Evolutionary conservation across 2,888 invertebrate genomes (phyloP).

Genomic region (Heliothis peltigera): DNA sequence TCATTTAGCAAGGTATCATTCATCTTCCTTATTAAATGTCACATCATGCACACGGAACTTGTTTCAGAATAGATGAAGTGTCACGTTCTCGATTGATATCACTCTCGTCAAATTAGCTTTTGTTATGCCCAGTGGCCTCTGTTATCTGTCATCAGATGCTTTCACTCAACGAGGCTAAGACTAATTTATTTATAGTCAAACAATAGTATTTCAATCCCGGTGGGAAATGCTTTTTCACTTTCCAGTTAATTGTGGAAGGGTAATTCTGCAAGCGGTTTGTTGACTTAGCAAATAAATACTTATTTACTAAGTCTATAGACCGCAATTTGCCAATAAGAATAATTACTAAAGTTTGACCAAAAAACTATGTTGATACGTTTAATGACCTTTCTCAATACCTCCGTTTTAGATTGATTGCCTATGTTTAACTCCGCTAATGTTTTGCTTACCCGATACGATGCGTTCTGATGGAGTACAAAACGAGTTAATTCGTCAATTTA

Average conservation of each 20-base stretch:
- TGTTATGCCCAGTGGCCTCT: conserved; percentile 60
- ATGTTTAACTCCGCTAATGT: conserved; percentile 2
- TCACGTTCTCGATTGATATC: conserved; percentile 59
- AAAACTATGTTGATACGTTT: not conserved
- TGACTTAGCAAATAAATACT: not conserved
- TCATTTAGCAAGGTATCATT: not conserved
- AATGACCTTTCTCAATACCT: conserved; percentile 1
- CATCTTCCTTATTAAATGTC: conserved; percentile 29
- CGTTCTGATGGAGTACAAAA: conserved; percentile 25
- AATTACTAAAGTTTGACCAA: not conserved
- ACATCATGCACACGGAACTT: conserved; percentile 11
- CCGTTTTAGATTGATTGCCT: not conserved
- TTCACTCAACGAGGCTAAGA: conserved; percentile 65
- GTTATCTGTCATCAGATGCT: conserved; percentile 68
- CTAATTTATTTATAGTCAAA: conserved; percentile 19
- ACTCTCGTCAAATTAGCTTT: conserved; percentile 64
- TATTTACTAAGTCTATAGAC: too few species aligned
- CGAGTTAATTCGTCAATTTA: conserved; percentile 70
- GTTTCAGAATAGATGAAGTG: conserved; percentile 52
- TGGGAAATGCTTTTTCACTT: conserved; percentile 5
- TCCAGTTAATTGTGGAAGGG: not conserved
- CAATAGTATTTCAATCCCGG: conserved; percentile 4
- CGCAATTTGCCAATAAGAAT: not conserved
- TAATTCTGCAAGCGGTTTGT: not conserved
- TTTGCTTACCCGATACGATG: not conserved